These are phyloP conservation scores for Anoplophora glabripennis DNA, from an alignment of 1,140 invertebrate genomes.

Conservation along the genomic window DNA sequence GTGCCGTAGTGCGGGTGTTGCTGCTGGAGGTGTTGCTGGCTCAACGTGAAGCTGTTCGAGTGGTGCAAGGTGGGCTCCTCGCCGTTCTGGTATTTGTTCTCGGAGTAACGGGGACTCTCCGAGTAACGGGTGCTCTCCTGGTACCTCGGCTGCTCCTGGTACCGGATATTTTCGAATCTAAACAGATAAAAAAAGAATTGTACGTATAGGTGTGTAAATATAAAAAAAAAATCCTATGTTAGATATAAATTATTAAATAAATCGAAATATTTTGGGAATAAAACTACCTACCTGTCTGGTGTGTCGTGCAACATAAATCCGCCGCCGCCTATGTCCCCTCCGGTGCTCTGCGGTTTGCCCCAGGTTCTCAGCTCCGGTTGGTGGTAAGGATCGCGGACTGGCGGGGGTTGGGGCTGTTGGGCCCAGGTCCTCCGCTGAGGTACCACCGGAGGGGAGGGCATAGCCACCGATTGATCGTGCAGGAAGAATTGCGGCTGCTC, in stretches of 20 bases:
- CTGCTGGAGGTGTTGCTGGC: conserved; percentile 44
- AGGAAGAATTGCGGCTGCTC: conserved; percentile 68
- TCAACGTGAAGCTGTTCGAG: conserved; percentile 46
- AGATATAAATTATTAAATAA: too few relatives aligned
- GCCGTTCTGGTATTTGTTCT: conserved; percentile 39
- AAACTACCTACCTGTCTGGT: conserved; percentile 28
- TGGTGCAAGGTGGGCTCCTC: conserved; percentile 41
- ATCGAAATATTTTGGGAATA: too few relatives aligned
- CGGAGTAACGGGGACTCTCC: conserved; percentile 7
- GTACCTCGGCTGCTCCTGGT: conserved; percentile 19
- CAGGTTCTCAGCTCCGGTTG: conserved; percentile 53
- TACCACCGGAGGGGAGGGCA: conserved; percentile 56
- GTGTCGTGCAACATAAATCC: conserved; percentile 45
- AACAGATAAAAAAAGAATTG: too few relatives aligned
- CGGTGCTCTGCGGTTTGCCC: conserved; percentile 38
- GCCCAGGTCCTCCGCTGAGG: conserved; percentile 70
- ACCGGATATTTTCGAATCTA: not conserved
- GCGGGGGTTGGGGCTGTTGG: conserved; percentile 61
- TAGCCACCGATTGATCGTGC: conserved; percentile 58
- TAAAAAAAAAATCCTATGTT: too few relatives aligned
- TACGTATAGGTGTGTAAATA: too few relatives aligned
- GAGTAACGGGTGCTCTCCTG: conserved; percentile 17
- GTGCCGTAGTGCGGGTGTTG: conserved; percentile 45
- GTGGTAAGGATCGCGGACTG: conserved; percentile 46
- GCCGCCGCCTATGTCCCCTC: conserved; percentile 17